Percentiles rank a stretch among this genome's conserved stretches.
These are phyloP conservation scores for Pteronotus mesoamericanus DNA, from an alignment of 2,797 vertebrate species.

Conservation along the genomic window DNA sequence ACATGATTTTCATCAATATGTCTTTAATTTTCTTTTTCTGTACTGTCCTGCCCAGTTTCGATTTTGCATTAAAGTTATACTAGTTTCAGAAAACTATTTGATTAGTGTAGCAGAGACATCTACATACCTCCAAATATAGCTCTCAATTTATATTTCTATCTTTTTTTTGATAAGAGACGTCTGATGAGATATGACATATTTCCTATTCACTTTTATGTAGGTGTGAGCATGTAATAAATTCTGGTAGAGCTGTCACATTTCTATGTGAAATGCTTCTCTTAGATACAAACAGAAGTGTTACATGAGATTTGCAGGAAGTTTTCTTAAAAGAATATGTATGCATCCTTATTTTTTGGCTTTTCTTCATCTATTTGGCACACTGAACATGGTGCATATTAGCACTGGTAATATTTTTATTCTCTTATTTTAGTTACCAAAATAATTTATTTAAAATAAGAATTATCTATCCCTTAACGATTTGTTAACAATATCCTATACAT, in stretches of 20 bases:
- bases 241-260: not conserved
- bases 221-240: not conserved
- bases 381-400: not conserved
- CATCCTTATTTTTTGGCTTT: not conserved
- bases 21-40: not conserved
- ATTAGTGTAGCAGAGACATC: not conserved
- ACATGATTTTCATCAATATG: not conserved
- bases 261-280: not conserved
- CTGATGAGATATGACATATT: not conserved
- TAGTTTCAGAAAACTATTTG: constrained; percentile 9
- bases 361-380: not conserved
- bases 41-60: not conserved
- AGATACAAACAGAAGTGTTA: not conserved
- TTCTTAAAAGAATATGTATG: not conserved
- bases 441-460: not conserved
- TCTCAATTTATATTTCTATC: not conserved
- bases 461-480: not conserved
- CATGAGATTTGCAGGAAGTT: not conserved
- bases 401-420: not conserved
- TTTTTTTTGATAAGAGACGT: not conserved
- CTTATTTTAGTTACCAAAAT: not conserved
- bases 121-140: not conserved
- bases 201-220: not conserved
- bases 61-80: not conserved
- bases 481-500: not conserved